These are phyloP conservation scores for Xestia sexstrigata DNA, from an alignment of 2,888 invertebrate genomes.

Conservation along the genomic window DNA sequence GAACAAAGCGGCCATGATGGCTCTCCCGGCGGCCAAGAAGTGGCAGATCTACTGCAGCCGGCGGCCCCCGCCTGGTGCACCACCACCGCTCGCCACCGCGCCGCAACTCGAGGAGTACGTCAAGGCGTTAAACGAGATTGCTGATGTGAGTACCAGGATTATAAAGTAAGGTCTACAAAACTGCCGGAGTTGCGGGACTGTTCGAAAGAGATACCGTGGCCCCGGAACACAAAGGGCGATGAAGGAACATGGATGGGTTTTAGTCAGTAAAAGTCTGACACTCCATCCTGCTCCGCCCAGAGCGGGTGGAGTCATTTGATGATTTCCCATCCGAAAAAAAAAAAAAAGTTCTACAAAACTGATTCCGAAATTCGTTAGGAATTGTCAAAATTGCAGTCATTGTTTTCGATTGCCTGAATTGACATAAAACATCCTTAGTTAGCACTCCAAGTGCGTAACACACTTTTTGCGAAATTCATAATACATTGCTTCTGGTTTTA, in stretches of 20 bases:
- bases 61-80: conserved; percentile 91
- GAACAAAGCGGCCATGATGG: conserved; percentile 98
- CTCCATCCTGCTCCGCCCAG: too few relatives aligned
- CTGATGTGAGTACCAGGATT: conserved; percentile 91
- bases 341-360: neutral
- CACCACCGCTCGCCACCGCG: conserved; percentile 90
- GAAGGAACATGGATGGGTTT: too few relatives aligned
- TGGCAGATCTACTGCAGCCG: conserved; percentile 99
- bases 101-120: conserved; percentile 98
- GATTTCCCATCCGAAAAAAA: too few relatives aligned
- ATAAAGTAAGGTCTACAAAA: neutral
- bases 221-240: too few relatives aligned
- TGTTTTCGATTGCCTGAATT: neutral
- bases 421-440: neutral
- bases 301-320: too few relatives aligned
- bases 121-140: conserved; percentile 95
- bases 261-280: too few relatives aligned
- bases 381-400: neutral
- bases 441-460: neutral
- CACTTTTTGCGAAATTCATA: neutral
- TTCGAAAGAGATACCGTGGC: too few relatives aligned
- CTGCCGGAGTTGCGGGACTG: too few relatives aligned
- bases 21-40: conserved; percentile 98
- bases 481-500: neutral
- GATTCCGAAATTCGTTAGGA: neutral